A percentile compares a stretch with the other conserved stretches of the same genome.
Conservation (phyloP, 2,888 invertebrate species). For the Orthosia cruda region DNA sequence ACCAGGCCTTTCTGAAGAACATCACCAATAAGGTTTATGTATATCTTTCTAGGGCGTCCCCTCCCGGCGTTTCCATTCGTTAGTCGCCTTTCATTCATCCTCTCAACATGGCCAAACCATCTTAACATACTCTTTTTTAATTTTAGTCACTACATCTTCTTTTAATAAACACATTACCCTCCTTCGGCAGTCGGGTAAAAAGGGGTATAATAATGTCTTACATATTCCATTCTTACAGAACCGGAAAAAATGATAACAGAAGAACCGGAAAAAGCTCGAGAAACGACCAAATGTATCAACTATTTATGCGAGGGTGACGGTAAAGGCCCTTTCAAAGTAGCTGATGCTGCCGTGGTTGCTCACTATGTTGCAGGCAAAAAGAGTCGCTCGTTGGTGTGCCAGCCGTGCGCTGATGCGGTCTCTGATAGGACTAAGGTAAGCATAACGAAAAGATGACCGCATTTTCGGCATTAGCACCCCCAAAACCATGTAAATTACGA, state of each 20-base stretch:
- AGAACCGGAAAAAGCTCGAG: constrained; percentile 33
- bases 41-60: too few species aligned
- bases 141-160: too few species aligned
- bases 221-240: neutral
- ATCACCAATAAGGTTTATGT: too few species aligned
- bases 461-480: neutral
- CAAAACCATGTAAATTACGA: too few species aligned
- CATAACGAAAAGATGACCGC: neutral
- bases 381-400: constrained; percentile 72
- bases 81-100: too few species aligned
- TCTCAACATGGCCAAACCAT: too few species aligned
- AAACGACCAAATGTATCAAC: constrained; percentile 89
- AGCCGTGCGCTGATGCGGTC: constrained; percentile 71
- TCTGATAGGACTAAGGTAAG: constrained; percentile 78
- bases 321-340: constrained; percentile 71
- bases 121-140: too few species aligned
- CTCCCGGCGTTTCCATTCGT: too few species aligned
- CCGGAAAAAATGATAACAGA: neutral
- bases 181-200: too few species aligned
- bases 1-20: too few species aligned
- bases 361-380: constrained; percentile 84
- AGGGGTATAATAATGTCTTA: too few species aligned
- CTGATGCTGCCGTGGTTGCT: constrained; percentile 84
- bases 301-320: constrained; percentile 86
- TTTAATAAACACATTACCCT: too few species aligned